Conservation (phyloP, 2,113 vertebrate genomes). For the Vireo altiloquus region DNA sequence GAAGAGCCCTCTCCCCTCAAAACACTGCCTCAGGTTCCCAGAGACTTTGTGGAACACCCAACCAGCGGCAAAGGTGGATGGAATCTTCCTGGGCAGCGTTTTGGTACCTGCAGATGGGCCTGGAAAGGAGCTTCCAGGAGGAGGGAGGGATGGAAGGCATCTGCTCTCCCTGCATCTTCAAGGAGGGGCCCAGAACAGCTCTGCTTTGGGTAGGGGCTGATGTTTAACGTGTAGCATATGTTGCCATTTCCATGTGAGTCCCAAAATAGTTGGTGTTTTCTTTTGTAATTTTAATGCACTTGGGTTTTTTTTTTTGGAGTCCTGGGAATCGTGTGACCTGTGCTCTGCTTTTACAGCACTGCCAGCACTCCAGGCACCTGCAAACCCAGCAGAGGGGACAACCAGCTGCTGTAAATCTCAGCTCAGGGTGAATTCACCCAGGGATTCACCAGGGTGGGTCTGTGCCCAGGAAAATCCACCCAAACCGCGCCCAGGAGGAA, state of each 20-base stretch:
- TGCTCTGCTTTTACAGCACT: not conserved
- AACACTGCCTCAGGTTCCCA: not conserved
- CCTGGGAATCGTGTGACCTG: not conserved
- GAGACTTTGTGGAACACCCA: not conserved
- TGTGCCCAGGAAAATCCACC: not conserved
- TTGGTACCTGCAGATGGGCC: not conserved
- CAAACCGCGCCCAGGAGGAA: fast-evolving
- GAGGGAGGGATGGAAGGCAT: not conserved
- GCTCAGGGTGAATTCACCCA: not conserved
- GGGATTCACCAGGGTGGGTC: not conserved
- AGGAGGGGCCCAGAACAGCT: slow-evolving; percentile 39
- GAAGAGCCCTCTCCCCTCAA: not conserved
- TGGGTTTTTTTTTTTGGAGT: not conserved
- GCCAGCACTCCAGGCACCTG: not conserved
- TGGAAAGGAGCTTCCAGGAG: not conserved
- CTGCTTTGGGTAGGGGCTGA: slow-evolving; percentile 1
- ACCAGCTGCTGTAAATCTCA: not conserved
- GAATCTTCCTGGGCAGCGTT: not conserved
- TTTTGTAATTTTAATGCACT: not conserved
- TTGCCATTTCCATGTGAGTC: slow-evolving; percentile 25
- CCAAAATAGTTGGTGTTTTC: slow-evolving; percentile 29
- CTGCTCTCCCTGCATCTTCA: not conserved
- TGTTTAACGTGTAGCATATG: slow-evolving; percentile 33
- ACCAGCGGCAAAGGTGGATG: not conserved
- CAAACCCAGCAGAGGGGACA: not conserved